These are phyloP conservation scores for Tor tambroides DNA, from an alignment of 2,113 vertebrate genomes.

Conservation along the genomic window DNA sequence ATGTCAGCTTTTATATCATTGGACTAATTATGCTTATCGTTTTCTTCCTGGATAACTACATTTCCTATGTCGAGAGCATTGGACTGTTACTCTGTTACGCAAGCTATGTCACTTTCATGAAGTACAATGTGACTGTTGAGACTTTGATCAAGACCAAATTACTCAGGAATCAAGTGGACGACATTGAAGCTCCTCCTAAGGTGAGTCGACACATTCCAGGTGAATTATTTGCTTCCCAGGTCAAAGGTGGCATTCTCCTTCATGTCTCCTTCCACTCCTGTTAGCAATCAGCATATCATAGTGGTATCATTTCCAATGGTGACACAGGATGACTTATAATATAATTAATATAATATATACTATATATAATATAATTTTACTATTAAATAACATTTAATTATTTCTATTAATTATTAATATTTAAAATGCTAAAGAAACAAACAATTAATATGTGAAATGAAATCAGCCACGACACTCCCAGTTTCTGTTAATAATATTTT, in stretches of 20 bases:
- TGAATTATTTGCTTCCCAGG: neutral
- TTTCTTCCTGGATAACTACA: constrained; percentile 97
- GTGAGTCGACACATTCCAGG: constrained; percentile 71
- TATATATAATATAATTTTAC: no score
- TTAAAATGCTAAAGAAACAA: neutral
- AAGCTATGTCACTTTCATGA: constrained; percentile 95
- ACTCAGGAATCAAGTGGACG: constrained; percentile 87
- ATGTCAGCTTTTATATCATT: constrained; percentile 95
- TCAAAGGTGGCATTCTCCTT: neutral
- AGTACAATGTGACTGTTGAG: constrained; percentile 90
- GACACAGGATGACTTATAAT: neutral
- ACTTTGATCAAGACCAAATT: constrained; percentile 80
- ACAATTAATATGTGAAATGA: no score
- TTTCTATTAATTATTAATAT: neutral
- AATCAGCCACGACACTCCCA: no score
- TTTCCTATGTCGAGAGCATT: constrained; percentile 86
- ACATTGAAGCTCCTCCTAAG: constrained; percentile 86
- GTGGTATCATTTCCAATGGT: neutral
- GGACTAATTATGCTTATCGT: constrained; percentile 94
- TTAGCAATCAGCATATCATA: neutral
- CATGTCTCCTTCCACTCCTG: neutral
- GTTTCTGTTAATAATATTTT: neutral
- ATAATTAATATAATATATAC: neutral
- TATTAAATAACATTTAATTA: neutral
- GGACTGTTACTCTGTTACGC: constrained; percentile 83